Evolutionary conservation across 2,113 vertebrate species (phyloP), one percentile per base, ranked within the genome.

Genomic region (Amphiprion percula): DNA sequence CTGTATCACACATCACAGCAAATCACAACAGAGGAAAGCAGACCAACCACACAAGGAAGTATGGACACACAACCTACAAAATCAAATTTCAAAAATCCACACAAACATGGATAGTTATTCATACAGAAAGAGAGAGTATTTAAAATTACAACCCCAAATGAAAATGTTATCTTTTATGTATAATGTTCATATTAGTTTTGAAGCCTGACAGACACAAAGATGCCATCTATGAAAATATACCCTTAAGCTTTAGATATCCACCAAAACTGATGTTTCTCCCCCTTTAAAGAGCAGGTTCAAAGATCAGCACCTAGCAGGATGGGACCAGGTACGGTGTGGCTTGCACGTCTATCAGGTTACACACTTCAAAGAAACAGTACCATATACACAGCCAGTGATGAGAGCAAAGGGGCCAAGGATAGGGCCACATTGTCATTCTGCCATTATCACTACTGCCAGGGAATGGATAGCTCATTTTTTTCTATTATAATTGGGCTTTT

Each of bases 301-400:
- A 95, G 88, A 95, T 93, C 94, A 94, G 91, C 82, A 92, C 86
- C 91, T 87, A 63, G 93, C 84, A 88, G 91, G 87, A 84, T 78
- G 77, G 67, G 87, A 68, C 82, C 55, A 90, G 83, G 84, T 84
- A 80, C 85, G 91, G 86, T 73, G 92, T 71, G 94, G 86, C 93
- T 84, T 87, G 88, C 89, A 90, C 83, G 90, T 83, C 90, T 88
- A 91, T 97, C 94, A 90, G 95, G 95, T 90, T 88, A 93, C 93
- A 92, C 86, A 90, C 93, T 94, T 95, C 90, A 96, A 95, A 86
- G 86, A 77, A 90, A 68, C 85, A 75, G 89, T 91, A 92, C 91
- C 74, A 79, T 79, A 79, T 79, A 88, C 81, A 82, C 82, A 92
- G 93, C 92, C 93, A 87, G 87, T 59, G 88, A 79, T 84, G 91